Conservation (phyloP, 64 coral and sea anemone genomes). For the Porites lutea region DNA sequence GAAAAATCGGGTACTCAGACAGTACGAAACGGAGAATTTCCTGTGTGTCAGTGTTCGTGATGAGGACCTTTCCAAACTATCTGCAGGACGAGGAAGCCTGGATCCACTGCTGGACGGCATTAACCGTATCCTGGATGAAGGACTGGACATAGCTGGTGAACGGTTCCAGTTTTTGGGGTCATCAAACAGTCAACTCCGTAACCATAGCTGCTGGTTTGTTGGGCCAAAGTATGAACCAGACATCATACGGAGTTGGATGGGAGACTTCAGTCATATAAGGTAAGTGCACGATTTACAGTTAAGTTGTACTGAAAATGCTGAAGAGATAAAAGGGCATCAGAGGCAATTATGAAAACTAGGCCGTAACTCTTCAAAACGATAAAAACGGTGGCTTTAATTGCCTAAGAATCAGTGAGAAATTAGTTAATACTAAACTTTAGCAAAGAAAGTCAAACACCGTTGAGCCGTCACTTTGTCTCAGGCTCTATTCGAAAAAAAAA, state of each 20-base stretch:
- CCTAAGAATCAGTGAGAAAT: no score
- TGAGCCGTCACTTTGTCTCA: no score
- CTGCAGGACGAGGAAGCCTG: constrained; percentile 66
- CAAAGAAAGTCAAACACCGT: no score
- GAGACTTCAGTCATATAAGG: constrained; percentile 87
- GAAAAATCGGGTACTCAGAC: constrained; percentile 90
- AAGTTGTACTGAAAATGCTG: no score
- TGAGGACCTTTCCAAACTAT: constrained; percentile 87
- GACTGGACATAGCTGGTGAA: constrained; percentile 65
- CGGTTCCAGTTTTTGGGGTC: constrained; percentile 86
- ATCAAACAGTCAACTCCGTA: constrained; percentile 95
- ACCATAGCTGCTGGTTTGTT: constrained; percentile 96
- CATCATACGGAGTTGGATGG: constrained; percentile 88
- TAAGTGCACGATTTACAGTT: not conserved
- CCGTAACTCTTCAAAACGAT: no score
- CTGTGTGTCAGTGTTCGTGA: constrained; percentile 90
- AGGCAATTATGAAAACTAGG: no score
- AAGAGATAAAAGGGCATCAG: no score
- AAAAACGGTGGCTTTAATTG: no score
- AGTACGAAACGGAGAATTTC: constrained; percentile 77
- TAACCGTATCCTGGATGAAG: constrained; percentile 49
- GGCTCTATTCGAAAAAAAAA: no score
- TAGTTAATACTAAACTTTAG: no score
- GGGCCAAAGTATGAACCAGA: constrained; percentile 26
- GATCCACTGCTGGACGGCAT: constrained; percentile 33